Evolutionary conservation across 2,113 vertebrate species (phyloP), one percentile per base, ranked within the genome.

Genomic region (Oostethus manadensis): DNA sequence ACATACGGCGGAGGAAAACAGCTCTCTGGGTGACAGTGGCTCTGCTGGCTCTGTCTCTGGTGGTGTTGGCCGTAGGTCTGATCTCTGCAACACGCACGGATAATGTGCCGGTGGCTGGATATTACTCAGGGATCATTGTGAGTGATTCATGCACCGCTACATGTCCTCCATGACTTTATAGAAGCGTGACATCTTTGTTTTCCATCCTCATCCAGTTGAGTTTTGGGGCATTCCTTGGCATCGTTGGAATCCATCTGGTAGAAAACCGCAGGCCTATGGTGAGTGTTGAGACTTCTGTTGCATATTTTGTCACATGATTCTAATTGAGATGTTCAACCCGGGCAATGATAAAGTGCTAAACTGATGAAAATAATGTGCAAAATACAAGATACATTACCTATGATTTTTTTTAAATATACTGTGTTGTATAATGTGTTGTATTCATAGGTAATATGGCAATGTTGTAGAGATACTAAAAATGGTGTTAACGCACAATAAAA

Each of bases 241-340:
- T 98, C 14, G 88, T 96, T 62, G 95, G 93, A 55, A 89, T 98
- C 70, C 80, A 94, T 76, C 86, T 98, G 71, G 88, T 96, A 77
- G 96, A 98, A 82, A 98, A 98, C 62, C 92, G 96, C 75, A 90
- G 89, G 56, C 93, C 95, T 33, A 94, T 98, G 93, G 96, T 98
- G 86, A 93, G 94, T 84, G 71, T 58, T 65, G 14, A 42, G 45
- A 1, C 8, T 4, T 2, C 23, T 16, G 21, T 16, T 56, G 35
- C 29, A 42, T 10, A 4, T 56, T 45, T 42, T 16, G 45, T 51
- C 43, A 20, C 42, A 43, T 29, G 16, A 2, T n/a, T 9, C 15
- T 10, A 53, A 5, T 33, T 18, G 17, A 10, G 46, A 18, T 20
- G 16, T 33, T 33, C 4, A 5, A 3, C 4, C 29, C 4, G 8